These are phyloP conservation scores for Heliornis fulica DNA, from an alignment of 2,113 vertebrate genomes.

Conservation along the genomic window DNA sequence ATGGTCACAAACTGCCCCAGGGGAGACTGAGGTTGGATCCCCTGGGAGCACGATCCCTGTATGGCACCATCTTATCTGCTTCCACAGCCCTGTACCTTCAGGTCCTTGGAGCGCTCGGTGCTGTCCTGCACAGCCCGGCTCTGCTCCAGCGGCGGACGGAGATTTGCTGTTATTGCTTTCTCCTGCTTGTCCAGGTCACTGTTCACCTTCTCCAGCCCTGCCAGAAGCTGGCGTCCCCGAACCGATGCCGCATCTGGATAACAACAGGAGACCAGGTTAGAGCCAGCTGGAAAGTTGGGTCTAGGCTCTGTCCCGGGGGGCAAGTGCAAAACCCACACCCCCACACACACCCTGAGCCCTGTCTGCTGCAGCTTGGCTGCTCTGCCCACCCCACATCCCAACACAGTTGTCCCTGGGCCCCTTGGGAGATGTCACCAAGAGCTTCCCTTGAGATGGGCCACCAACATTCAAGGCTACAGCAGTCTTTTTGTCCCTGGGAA, in stretches of 20 bases:
- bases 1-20: no score
- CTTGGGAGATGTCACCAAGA: neutral
- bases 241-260: constrained; percentile 80
- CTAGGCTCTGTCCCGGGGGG: neutral
- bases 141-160: constrained; percentile 90
- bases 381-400: neutral
- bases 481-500: neutral
- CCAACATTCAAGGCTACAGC: neutral
- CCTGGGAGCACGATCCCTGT: fast-evolving
- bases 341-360: fast-evolving
- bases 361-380: neutral
- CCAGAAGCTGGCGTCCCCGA: constrained; percentile 90
- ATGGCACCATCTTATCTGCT: fast-evolving
- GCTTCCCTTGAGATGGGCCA: neutral
- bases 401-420: fast-evolving
- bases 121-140: constrained; percentile 89
- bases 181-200: constrained; percentile 90
- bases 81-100: constrained; percentile 74
- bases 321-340: neutral
- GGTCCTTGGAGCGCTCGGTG: constrained; percentile 84
- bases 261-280: neutral
- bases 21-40: no score
- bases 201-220: constrained; percentile 87
- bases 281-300: neutral
- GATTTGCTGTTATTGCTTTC: constrained; percentile 82